Base-by-base conservation (phyloP, 1,140 invertebrate genomes). In the Drosophila punjabiensis region DNA sequence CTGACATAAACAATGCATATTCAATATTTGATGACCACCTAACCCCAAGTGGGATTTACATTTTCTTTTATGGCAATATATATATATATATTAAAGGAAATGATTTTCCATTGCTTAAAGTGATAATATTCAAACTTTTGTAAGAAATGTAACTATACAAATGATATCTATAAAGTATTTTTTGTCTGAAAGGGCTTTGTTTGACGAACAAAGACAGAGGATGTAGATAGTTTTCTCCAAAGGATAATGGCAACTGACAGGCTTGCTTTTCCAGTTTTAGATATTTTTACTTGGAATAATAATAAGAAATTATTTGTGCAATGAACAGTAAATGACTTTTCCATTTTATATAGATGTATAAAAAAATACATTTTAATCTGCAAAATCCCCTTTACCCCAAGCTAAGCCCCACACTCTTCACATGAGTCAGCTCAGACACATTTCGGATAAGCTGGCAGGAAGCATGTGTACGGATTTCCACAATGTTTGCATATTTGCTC, bases 271-370 rank as follows among this genome's bases (percentile, higher is more conserved):
- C 9, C 45, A 61, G 32, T 37, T 47, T 13, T 0, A 6, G 13
- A 62, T 45, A 62, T 62, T 16, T 43, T 13, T 63, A 37, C 7
- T 13, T 32, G 9, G n/a, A 68, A 67, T 63, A 39, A 32, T 24
- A 67, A 24, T 61, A 13, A 4, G 11, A 63, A 48, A 47, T 63
- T 37, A 63, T 68, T 48, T 45, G 43, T 45, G 65, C 65, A 63
- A 30, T 47, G 64, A 32, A 43, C 41, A 14, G 47, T 18, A 20
- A 43, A 45, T 28, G 4, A 33, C 24, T 5, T 37, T 43, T 37
- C 20, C 30, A 28, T 35, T 68, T 48, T 14, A 16, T 6, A 24
- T 24, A 6, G n/a, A 45, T 13, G 11, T 5, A 52, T 11, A 62
- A 24, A 10, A 10, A 14, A 16, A 16, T 16, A 37, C 1, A 56